A percentile compares a stretch with the other conserved stretches of the same genome.
These are phyloP conservation scores for Drosophila pruinosa DNA, from an alignment of 1,140 invertebrate genomes.

Conservation along the genomic window DNA sequence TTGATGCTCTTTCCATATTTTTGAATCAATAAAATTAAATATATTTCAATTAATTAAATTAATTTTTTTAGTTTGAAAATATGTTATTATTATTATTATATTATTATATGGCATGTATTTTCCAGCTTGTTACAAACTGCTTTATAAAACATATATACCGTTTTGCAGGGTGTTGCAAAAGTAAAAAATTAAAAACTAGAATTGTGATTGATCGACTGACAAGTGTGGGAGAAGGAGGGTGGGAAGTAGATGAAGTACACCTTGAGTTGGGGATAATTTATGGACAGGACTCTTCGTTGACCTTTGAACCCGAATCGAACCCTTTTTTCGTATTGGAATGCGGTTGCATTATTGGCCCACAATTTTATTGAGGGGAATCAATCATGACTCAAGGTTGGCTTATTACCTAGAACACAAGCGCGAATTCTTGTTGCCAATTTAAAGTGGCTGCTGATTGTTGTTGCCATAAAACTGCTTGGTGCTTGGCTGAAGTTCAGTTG, in stretches of 20 bases:
- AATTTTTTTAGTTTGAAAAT: too few relatives aligned
- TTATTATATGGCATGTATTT: too few relatives aligned
- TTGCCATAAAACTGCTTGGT: slow-evolving; percentile 10
- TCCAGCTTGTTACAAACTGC: neutral
- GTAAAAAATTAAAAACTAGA: slow-evolving; percentile 33
- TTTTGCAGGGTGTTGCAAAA: neutral
- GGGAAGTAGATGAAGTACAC: neutral
- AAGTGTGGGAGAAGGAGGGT: slow-evolving; percentile 35
- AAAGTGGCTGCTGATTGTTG: slow-evolving; percentile 21
- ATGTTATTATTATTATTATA: too few relatives aligned
- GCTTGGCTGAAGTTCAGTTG: neutral
- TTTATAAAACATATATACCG: neutral
- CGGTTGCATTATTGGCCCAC: slow-evolving; percentile 8
- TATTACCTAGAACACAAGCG: slow-evolving; percentile 49
- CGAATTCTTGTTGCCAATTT: slow-evolving; percentile 32
- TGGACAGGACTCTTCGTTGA: slow-evolving; percentile 34
- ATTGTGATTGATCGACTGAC: slow-evolving; percentile 77
- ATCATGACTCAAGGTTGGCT: slow-evolving; percentile 45
- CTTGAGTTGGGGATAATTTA: neutral
- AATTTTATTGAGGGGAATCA: slow-evolving; percentile 53
- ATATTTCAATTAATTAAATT: too few relatives aligned
- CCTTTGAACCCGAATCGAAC: slow-evolving; percentile 4
- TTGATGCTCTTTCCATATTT: neutral
- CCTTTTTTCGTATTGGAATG: slow-evolving; percentile 23
- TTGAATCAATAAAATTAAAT: too few relatives aligned